Conservation (phyloP, 2,113 vertebrate species). For the Cyphomyrus discorhynchus region DNA sequence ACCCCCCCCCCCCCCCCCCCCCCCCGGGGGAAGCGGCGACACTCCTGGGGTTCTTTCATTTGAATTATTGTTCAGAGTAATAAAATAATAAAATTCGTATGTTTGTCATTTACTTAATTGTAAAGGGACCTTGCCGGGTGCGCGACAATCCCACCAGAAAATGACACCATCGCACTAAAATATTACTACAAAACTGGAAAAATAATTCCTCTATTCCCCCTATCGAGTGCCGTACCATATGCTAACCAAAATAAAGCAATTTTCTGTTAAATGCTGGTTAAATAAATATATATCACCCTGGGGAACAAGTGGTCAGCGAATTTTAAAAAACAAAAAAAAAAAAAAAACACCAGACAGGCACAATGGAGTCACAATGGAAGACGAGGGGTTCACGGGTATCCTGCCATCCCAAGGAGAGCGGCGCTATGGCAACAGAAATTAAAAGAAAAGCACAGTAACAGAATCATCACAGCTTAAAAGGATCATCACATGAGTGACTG, state of each 20-base stretch:
- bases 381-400: not conserved
- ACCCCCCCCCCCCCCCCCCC: not conserved
- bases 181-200: slow-evolving; percentile 11
- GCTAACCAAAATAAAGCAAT: not conserved
- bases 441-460: not conserved
- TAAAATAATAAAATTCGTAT: not conserved
- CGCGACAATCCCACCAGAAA: not conserved
- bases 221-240: not conserved
- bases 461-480: not conserved
- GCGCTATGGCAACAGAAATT: not conserved
- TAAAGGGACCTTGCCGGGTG: not conserved
- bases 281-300: not conserved
- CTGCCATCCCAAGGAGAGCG: not conserved
- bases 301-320: not conserved
- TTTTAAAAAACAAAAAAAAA: not conserved
- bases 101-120: not conserved
- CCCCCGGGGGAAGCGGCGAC: not conserved
- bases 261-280: not conserved
- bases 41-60: not conserved
- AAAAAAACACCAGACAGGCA: not conserved
- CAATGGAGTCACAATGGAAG: not conserved
- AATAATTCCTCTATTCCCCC: not conserved
- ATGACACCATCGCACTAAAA: not conserved
- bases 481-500: slow-evolving; percentile 22
- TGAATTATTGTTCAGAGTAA: not conserved